phyloP scores from a whole-genome alignment of 2,797 vertebrate species.

The Pitangus sulphuratus region DNA sequence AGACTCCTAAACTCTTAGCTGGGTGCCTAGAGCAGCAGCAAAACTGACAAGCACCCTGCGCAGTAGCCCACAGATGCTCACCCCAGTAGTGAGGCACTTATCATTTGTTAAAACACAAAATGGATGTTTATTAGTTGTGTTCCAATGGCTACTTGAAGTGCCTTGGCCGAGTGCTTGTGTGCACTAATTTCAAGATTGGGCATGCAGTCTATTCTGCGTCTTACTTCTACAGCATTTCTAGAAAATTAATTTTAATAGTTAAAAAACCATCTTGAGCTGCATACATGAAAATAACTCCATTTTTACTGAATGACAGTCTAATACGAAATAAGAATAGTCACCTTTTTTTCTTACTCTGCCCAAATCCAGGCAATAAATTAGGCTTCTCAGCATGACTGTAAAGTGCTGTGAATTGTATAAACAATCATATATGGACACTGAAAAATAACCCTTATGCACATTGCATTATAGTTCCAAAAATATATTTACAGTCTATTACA shows the following conservation, averaged over 20 bases:
- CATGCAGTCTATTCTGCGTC: conserved; percentile 65
- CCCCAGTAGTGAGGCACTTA: conserved; percentile 44
- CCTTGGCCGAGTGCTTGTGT: neutral
- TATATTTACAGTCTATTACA: conserved; percentile 99
- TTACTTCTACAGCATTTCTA: conserved; percentile 68
- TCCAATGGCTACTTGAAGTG: neutral
- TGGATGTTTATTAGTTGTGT: neutral
- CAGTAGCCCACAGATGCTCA: conserved; percentile 15
- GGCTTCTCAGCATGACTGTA: conserved; percentile 78
- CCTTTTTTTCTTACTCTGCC: conserved; percentile 75
- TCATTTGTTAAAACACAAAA: neutral
- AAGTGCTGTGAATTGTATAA: conserved; percentile 81
- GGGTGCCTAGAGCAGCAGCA: conserved; percentile 9
- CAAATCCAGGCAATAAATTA: conserved; percentile 74
- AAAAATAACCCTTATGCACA: conserved; percentile 89
- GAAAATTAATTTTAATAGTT: conserved; percentile 75
- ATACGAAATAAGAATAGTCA: conserved; percentile 75
- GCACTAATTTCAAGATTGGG: conserved; percentile 1
- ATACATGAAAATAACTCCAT: conserved; percentile 72
- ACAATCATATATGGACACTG: conserved; percentile 82
- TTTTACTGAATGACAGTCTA: conserved; percentile 75
- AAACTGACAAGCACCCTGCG: neutral
- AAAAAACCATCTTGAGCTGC: conserved; percentile 74
- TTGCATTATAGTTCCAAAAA: conserved; percentile 99
- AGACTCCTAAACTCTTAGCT: neutral